phyloP scores from a whole-genome alignment of 2,888 invertebrate genomes.

The Pammene fasciana region DNA sequence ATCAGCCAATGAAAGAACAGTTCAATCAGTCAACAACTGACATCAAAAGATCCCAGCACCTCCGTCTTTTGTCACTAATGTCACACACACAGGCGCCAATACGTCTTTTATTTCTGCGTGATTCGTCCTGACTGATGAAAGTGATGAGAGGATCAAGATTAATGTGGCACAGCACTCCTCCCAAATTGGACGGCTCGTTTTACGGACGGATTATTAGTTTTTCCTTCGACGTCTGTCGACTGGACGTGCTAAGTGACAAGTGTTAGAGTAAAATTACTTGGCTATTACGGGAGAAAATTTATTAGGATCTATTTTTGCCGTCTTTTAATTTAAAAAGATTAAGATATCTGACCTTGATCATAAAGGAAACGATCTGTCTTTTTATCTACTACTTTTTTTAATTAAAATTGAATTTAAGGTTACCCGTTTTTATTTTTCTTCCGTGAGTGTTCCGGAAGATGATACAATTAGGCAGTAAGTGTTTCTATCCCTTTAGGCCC shows the following conservation, averaged over 20 bases:
- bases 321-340: background rate
- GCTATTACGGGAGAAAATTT: conserved; percentile 27
- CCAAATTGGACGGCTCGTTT: conserved; percentile 62
- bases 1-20: background rate
- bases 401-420: too few species aligned
- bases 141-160: conserved; percentile 69
- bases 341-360: background rate
- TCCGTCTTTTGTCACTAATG: conserved; percentile 15
- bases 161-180: conserved; percentile 65
- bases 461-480: too few species aligned
- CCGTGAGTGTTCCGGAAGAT: too few species aligned
- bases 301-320: background rate
- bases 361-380: too few species aligned
- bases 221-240: conserved; percentile 48
- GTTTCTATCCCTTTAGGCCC: background rate
- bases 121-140: conserved; percentile 60
- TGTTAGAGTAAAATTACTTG: conserved; percentile 32
- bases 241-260: conserved; percentile 40
- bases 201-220: conserved; percentile 68
- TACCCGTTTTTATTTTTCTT: too few species aligned
- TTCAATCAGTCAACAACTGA: conserved; percentile 3
- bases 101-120: conserved; percentile 54
- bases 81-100: conserved; percentile 31
- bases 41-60: conserved; percentile 7
- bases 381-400: too few species aligned